Evolutionary conservation across 2,888 invertebrate genomes (phyloP), one percentile per base, ranked within the genome.

Genomic region (Abscondita cerata): DNA sequence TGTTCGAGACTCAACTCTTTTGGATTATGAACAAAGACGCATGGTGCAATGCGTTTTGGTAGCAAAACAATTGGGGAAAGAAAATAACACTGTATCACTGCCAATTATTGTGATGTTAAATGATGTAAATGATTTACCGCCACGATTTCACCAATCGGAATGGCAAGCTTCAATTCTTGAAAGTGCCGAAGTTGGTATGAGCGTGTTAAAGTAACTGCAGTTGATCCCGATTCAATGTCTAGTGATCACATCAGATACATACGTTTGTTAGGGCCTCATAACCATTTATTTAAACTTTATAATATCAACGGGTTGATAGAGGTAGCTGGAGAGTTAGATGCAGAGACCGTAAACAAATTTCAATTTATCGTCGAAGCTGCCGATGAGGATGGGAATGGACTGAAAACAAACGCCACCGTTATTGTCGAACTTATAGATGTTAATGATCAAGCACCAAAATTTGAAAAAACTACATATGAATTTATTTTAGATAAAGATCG

Each of bases 101-200:
- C 89, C 89, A 65, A 89, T 95, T 0, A 89, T 89, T 1, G 91
- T 95, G 9, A 89, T 91, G 72, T 81, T 97, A 19, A 88, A 90
- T 66, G 96, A 97, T 75, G 84, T 90, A 6, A 96, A 97, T 75
- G 96, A 97, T 77, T 95, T 95, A 78, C 84, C 90, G 20, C 96
- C 96, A 1, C 82, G 87, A 62, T 96, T 96, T 75, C 82, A 87
- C 11, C 86, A 89, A 69, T 81, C 87, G 36, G 83, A 86, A 1
- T 97, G 96, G 77, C 84, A 86, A 25, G 90, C 88, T 0, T 88
- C 89, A 53, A 80, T 96, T 18, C 87, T 89, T 0, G 97, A 97
- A 80, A 92, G 93, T 76, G 88, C 91, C 38, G 89, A 89, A 16
- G 87, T 87, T 12, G 76, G 78, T 61, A 75, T 78, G 1, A 74